Evolutionary conservation across 2,888 invertebrate genomes (phyloP).

Genomic region (Zaprionus obscuricornis): DNA sequence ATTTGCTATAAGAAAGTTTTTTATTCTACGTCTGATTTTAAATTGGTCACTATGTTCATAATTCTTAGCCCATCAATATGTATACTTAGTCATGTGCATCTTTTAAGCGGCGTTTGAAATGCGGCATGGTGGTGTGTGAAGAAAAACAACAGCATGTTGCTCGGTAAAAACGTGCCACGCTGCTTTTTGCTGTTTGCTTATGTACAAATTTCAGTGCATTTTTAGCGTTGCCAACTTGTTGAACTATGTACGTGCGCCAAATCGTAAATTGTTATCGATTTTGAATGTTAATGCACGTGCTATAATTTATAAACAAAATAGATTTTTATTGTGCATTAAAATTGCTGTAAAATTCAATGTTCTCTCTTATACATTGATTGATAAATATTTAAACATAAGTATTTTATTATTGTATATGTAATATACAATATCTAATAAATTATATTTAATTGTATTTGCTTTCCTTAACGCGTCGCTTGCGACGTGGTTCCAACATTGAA

Average conservation of each 20-base stretch:
- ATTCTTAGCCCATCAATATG: too few relatives aligned
- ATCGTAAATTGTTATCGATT: constrained; percentile 26
- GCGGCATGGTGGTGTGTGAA: constrained; percentile 26
- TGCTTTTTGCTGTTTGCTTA: constrained; percentile 49
- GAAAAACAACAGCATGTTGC: constrained; percentile 59
- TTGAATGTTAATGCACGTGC: constrained; percentile 30
- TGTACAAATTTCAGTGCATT: constrained; percentile 46
- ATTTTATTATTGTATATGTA: neutral
- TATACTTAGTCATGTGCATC: neutral
- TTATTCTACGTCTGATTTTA: too few relatives aligned
- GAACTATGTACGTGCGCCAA: constrained; percentile 30
- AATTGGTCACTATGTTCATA: too few relatives aligned
- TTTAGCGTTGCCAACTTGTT: constrained; percentile 55
- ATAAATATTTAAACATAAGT: neutral
- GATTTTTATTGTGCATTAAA: too few relatives aligned
- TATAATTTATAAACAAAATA: too few relatives aligned
- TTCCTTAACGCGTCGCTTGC: constrained; percentile 6
- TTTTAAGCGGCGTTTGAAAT: constrained; percentile 10
- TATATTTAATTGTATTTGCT: constrained; percentile 23
- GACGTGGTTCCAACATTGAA: constrained; percentile 9
- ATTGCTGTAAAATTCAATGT: too few relatives aligned
- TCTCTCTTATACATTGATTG: too few relatives aligned
- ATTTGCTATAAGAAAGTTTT: constrained; percentile 5
- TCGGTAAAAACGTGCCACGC: constrained; percentile 65
- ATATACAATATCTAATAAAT: too few relatives aligned